phyloP scores from a whole-genome alignment of 2,113 vertebrate species.

The Proteles cristata region DNA sequence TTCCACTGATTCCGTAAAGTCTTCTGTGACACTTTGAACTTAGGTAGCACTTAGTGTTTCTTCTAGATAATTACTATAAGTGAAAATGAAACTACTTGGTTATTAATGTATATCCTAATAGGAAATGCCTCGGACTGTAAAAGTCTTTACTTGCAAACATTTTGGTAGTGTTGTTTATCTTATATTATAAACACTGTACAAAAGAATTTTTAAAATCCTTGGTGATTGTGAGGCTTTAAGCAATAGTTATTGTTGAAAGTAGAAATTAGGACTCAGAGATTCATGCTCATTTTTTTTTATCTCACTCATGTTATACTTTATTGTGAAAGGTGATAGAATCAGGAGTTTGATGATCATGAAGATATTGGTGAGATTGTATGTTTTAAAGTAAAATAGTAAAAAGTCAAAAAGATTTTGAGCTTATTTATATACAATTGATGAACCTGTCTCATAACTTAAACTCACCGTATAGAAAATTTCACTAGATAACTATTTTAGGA shows the following conservation, averaged over 20 bases:
- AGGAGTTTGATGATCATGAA: background rate
- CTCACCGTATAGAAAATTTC: background rate
- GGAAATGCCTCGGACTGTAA: background rate
- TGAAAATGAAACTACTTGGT: background rate
- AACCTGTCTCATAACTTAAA: background rate
- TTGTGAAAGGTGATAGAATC: background rate
- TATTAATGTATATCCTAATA: background rate
- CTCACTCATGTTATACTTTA: background rate
- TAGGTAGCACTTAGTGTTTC: background rate
- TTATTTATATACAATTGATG: background rate
- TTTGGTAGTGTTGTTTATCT: background rate
- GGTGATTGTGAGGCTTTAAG: background rate
- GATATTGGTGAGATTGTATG: background rate
- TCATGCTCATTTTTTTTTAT: background rate
- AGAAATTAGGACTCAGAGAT: background rate
- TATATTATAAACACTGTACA: background rate
- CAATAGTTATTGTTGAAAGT: background rate
- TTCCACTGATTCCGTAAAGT: background rate
- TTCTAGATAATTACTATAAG: background rate
- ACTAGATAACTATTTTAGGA: background rate
- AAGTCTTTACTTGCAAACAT: background rate
- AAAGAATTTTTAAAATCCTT: background rate
- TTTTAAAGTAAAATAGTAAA: constrained; percentile 35
- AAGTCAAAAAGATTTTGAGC: background rate
- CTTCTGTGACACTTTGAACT: background rate